Conservation (phyloP, 2,797 vertebrate genomes). For the Fringilla coelebs region DNA sequence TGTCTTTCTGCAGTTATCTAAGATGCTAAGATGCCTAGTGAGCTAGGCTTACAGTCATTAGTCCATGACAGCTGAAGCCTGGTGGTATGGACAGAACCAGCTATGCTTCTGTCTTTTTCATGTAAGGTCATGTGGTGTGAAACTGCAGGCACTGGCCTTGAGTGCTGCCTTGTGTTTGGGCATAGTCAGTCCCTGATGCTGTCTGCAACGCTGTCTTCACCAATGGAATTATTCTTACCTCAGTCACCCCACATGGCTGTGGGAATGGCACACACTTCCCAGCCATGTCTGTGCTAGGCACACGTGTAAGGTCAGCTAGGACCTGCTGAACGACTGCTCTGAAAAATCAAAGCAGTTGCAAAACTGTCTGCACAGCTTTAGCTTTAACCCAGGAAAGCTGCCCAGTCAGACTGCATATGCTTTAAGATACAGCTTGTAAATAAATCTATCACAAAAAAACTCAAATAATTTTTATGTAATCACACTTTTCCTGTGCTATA, state of each 20-base stretch:
- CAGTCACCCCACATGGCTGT: fast-evolving
- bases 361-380: neutral
- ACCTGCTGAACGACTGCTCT: neutral
- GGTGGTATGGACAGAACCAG: neutral
- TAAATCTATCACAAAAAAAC: neutral
- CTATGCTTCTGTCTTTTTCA: neutral
- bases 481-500: neutral
- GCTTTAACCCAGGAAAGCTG: neutral
- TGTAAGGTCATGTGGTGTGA: neutral
- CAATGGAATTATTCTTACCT: neutral
- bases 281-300: neutral
- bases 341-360: neutral
- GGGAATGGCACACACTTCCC: neutral
- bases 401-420: neutral
- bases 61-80: neutral
- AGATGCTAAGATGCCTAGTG: neutral
- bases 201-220: neutral
- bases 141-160: neutral
- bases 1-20: neutral
- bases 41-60: neutral
- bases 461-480: neutral
- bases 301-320: neutral
- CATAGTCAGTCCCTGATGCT: fast-evolving
- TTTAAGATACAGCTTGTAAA: neutral
- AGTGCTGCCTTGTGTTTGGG: neutral